Percentiles rank a stretch among this genome's conserved stretches.
These are phyloP conservation scores for Falco peregrinus DNA, from an alignment of 2,797 vertebrate species.

Conservation along the genomic window DNA sequence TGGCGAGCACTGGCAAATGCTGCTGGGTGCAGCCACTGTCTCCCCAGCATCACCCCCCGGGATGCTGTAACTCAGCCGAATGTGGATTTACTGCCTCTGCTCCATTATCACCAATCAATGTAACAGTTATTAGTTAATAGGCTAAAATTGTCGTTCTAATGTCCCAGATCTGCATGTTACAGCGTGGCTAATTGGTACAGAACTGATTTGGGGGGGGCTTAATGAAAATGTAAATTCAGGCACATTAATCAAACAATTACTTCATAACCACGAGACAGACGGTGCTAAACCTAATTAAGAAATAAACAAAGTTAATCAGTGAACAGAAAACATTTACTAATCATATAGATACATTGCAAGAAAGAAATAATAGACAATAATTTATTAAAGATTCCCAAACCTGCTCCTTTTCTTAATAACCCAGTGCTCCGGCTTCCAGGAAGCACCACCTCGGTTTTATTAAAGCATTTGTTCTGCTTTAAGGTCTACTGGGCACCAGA, in stretches of 20 bases:
- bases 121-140: constrained; percentile 73
- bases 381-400: constrained; percentile 59
- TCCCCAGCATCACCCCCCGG: neutral
- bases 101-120: constrained; percentile 75
- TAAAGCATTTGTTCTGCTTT: constrained; percentile 66
- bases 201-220: constrained; percentile 44
- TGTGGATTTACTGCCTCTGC: constrained; percentile 30
- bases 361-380: constrained; percentile 48
- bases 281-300: constrained; percentile 74
- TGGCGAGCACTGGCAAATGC: neutral
- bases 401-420: constrained; percentile 21
- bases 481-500: constrained; percentile 36
- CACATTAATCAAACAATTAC: constrained; percentile 79
- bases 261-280: constrained; percentile 64
- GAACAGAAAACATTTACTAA: constrained; percentile 69
- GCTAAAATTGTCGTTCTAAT: constrained; percentile 53
- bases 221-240: constrained; percentile 76
- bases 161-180: constrained; percentile 37
- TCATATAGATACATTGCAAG: constrained; percentile 40
- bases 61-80: neutral
- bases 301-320: constrained; percentile 80
- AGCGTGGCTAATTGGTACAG: constrained; percentile 62
- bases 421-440: neutral
- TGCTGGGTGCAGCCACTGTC: neutral
- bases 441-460: constrained; percentile 46